Conservation (phyloP, 1,140 invertebrate species). For the Platorchestia sp. region DNA sequence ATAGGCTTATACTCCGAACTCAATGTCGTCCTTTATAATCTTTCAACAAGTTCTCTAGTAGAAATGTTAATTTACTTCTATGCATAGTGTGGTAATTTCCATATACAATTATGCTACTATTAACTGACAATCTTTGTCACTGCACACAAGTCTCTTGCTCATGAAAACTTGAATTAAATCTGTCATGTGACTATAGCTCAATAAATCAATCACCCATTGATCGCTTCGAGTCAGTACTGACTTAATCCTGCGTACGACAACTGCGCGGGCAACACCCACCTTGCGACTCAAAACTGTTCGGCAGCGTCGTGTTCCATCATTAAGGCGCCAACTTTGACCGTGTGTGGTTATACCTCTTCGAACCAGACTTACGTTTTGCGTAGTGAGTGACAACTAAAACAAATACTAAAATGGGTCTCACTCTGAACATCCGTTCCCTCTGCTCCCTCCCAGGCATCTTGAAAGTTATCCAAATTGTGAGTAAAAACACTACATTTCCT, state of each 20-base stretch:
- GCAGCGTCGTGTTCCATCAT: not conserved
- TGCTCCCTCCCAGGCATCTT: slow-evolving; percentile 37
- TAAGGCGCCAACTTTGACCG: not conserved
- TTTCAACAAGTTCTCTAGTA: not conserved
- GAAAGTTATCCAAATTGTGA: slow-evolving; percentile 39
- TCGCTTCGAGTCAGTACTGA: not conserved
- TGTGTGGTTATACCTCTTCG: not conserved
- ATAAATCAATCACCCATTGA: not conserved
- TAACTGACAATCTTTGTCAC: not conserved
- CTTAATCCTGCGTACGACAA: not conserved
- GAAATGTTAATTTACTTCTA: not conserved
- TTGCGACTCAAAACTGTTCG: not conserved
- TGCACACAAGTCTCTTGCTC: not conserved
- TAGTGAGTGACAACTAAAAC: slow-evolving; percentile 12
- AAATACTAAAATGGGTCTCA: slow-evolving; percentile 7
- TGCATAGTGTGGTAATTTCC: not conserved
- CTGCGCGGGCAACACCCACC: slow-evolving; percentile 26
- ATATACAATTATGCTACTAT: not conserved
- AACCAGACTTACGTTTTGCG: not conserved
- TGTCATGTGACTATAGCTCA: not conserved
- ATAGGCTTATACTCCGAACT: not conserved
- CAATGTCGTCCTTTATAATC: not conserved
- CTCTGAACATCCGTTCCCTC: slow-evolving; percentile 31
- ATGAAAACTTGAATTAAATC: not conserved
- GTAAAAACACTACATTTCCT: not conserved